These are phyloP conservation scores for Sarotherodon lohbergeri DNA, from an alignment of 2,113 vertebrate species.

Conservation along the genomic window DNA sequence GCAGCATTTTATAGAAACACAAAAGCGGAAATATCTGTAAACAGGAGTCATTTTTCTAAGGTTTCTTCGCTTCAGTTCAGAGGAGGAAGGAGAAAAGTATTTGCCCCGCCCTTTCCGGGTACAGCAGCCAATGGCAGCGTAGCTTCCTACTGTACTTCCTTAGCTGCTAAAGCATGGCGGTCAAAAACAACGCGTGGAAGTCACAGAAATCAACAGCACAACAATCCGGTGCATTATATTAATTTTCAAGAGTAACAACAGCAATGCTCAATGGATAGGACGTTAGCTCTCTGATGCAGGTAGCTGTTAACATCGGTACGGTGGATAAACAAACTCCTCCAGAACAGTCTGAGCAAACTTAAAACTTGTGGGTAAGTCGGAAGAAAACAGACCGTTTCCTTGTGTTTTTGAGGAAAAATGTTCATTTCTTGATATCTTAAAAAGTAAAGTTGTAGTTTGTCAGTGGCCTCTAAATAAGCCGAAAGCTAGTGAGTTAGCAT, in stretches of 20 bases:
- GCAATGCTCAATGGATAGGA: background rate
- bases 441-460: background rate
- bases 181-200: background rate
- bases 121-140: background rate
- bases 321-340: background rate
- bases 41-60: background rate
- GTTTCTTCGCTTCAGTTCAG: background rate
- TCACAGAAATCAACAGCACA: background rate
- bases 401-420: background rate
- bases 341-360: background rate
- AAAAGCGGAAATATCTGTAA: background rate
- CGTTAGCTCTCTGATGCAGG: background rate
- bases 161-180: background rate
- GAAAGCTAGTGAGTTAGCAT: background rate
- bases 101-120: conserved; percentile 6
- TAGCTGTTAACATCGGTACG: background rate
- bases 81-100: background rate
- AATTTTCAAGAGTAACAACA: background rate
- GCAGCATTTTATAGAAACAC: background rate
- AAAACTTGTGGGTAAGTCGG: background rate
- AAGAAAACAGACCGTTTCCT: background rate
- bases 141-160: background rate
- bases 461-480: background rate
- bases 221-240: background rate
- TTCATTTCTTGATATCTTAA: background rate